Conservation (phyloP, 2,888 invertebrate genomes). For the Oscheius onirici region DNA sequence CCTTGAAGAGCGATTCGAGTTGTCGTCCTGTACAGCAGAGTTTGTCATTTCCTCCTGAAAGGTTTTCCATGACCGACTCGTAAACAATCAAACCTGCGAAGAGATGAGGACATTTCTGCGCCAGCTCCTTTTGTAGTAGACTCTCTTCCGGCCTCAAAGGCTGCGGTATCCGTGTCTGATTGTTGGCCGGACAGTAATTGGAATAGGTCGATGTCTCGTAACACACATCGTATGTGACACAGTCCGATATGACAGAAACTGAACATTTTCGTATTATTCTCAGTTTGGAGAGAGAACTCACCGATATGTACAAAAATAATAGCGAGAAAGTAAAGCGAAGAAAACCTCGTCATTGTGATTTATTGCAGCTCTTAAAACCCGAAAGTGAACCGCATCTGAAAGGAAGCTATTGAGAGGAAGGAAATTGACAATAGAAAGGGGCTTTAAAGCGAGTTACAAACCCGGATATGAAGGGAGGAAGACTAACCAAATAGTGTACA, state of each 20-base stretch:
- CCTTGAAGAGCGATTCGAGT: conserved; percentile 13
- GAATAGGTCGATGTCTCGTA: not conserved
- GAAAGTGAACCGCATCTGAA: conserved; percentile 24
- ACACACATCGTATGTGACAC: conserved; percentile 34
- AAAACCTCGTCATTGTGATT: conserved; percentile 17
- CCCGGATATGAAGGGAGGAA: not conserved
- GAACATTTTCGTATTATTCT: not conserved
- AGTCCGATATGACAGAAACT: conserved; percentile 16
- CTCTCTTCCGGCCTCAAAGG: conserved; percentile 6
- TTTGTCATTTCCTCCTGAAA: conserved; percentile 22
- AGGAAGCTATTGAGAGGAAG: not conserved
- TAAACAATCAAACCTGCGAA: conserved; percentile 20
- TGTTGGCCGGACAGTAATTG: conserved; percentile 23
- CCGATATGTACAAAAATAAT: conserved; percentile 25
- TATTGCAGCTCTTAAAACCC: conserved; percentile 12
- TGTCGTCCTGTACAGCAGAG: conserved; percentile 20
- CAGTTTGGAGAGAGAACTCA: not conserved
- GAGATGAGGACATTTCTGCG: conserved; percentile 27
- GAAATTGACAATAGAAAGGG: not conserved
- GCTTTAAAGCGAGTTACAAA: not conserved
- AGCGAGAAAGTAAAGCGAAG: conserved; percentile 19
- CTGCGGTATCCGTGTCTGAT: conserved; percentile 6
- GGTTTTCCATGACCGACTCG: not conserved
- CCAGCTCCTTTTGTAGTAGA: not conserved
- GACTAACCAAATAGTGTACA: conserved; percentile 13